A percentile compares a stretch with the other conserved stretches of the same genome.
These are phyloP conservation scores for Myanophis thanlyinensis DNA, from an alignment of 2,113 vertebrate species.

Conservation along the genomic window DNA sequence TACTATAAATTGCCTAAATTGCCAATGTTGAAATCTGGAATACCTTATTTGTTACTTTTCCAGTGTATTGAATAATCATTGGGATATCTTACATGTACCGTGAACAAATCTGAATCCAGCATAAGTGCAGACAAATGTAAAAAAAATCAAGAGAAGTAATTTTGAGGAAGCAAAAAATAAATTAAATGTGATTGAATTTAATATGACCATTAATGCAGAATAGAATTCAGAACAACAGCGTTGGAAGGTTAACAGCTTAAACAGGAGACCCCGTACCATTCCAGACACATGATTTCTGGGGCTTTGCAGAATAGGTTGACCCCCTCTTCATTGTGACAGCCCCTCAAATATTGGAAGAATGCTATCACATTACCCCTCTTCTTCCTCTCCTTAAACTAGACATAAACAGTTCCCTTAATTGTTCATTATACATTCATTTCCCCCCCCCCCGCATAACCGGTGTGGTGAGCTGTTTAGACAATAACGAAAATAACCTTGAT, in stretches of 20 bases:
- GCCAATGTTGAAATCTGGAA: not conserved
- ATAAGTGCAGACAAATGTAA: slow-evolving; percentile 24
- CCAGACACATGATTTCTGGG: not conserved
- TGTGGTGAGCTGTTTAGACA: not conserved
- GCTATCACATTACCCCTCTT: not conserved
- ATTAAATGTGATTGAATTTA: slow-evolving; percentile 50
- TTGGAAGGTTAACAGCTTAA: not conserved
- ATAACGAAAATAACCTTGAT: not conserved
- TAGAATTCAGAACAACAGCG: too few relatives aligned
- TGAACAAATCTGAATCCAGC: slow-evolving; percentile 29
- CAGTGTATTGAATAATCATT: not conserved
- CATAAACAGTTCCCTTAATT: not conserved
- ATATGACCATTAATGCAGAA: slow-evolving; percentile 24
- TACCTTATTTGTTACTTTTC: not conserved
- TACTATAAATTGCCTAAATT: not conserved
- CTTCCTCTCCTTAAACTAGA: not conserved
- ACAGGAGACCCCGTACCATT: not conserved
- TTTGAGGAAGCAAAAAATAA: slow-evolving; percentile 40
- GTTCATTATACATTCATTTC: not conserved
- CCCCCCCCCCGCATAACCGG: not conserved
- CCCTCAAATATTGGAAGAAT: not conserved
- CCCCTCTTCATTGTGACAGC: not conserved
- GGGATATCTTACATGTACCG: not conserved
- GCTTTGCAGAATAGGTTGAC: not conserved
- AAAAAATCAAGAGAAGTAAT: slow-evolving; percentile 51